phyloP scores from a whole-genome alignment of 2,888 invertebrate species.

The Mylabris sibirica region DNA sequence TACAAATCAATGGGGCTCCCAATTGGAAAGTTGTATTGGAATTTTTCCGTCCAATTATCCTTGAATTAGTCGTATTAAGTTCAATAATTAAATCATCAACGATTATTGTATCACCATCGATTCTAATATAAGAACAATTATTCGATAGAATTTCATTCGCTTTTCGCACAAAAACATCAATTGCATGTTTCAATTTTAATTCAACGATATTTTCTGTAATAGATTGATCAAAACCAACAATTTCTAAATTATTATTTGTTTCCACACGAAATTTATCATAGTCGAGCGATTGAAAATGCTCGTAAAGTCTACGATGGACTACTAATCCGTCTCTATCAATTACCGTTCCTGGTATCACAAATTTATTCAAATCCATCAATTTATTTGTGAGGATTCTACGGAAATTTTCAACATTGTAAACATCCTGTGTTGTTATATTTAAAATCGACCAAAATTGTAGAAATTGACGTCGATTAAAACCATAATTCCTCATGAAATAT shows the following conservation, averaged over 20 bases:
- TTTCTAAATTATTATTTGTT: conserved; percentile 14
- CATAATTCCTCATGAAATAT: conserved; percentile 21
- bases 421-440: conserved; percentile 21
- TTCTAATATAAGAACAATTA: conserved; percentile 20
- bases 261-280: background rate
- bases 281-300: conserved; percentile 12
- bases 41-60: background rate
- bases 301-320: conserved; percentile 12
- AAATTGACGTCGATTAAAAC: conserved; percentile 11
- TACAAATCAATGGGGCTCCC: background rate
- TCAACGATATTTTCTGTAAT: conserved; percentile 17
- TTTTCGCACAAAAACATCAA: conserved; percentile 13
- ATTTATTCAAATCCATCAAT: conserved; percentile 16
- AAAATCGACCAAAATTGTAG: conserved; percentile 14
- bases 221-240: background rate
- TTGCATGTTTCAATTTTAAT: conserved; percentile 10
- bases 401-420: conserved; percentile 27
- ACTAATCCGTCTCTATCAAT: conserved; percentile 9
- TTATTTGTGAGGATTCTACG: conserved; percentile 12
- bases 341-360: conserved; percentile 12
- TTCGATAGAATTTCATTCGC: background rate
- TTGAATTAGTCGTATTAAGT: background rate
- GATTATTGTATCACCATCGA: conserved; percentile 8
- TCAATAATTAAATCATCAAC: background rate
- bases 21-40: background rate